phyloP scores from a whole-genome alignment of 2,888 invertebrate species.

The Galerucella calmariensis region DNA sequence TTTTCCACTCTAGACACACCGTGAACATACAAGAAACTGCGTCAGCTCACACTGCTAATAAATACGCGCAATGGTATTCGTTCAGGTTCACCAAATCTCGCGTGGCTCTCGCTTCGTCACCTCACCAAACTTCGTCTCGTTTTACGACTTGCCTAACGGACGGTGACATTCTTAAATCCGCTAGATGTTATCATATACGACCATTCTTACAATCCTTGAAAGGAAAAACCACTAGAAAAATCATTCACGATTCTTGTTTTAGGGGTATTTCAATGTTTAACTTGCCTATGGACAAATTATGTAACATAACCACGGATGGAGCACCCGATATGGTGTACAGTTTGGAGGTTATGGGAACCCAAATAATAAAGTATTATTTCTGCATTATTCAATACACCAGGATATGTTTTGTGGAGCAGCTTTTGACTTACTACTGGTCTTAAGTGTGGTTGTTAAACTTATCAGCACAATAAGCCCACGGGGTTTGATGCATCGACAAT shows the following conservation, averaged over 20 bases:
- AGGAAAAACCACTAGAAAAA: slow-evolving; percentile 1
- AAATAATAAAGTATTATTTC: slow-evolving; percentile 19
- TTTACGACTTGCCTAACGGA: too few relatives aligned
- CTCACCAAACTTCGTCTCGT: too few relatives aligned
- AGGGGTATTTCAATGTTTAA: neutral
- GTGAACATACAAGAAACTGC: too few relatives aligned
- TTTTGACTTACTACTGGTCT: slow-evolving; percentile 19
- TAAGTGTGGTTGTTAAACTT: slow-evolving; percentile 30
- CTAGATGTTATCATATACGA: too few relatives aligned
- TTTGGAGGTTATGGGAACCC: neutral
- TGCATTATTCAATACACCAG: slow-evolving; percentile 32
- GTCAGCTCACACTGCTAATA: too few relatives aligned
- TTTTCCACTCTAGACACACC: too few relatives aligned
- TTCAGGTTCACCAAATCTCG: too few relatives aligned
- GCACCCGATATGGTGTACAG: neutral
- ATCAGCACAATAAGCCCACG: slow-evolving; percentile 32
- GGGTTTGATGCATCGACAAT: too few relatives aligned
- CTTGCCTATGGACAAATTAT: slow-evolving; percentile 2
- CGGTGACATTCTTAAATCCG: too few relatives aligned
- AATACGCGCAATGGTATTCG: too few relatives aligned
- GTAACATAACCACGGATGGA: slow-evolving; percentile 11
- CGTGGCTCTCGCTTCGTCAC: too few relatives aligned
- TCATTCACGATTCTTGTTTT: neutral
- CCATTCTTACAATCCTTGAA: neutral
- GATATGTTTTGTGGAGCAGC: slow-evolving; percentile 30